Conservation (phyloP, 2,113 vertebrate species). For the Madoqua kirkii region DNA sequence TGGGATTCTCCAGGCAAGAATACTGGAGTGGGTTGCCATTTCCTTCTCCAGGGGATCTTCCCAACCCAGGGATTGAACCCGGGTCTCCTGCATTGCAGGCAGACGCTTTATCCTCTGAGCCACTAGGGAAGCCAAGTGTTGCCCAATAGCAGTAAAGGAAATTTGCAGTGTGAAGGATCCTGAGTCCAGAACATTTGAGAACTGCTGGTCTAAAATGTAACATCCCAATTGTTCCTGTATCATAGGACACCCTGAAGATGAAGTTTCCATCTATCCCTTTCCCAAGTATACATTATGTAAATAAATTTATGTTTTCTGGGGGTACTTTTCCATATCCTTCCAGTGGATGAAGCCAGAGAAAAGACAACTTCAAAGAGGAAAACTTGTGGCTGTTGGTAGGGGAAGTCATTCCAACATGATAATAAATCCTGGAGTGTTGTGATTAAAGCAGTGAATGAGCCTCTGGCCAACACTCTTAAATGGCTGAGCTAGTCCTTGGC, state of each 20-base stretch:
- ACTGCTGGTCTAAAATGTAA: background rate
- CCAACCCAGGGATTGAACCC: no score
- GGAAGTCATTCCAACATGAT: background rate
- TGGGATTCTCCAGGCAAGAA: no score
- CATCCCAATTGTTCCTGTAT: background rate
- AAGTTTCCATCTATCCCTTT: background rate
- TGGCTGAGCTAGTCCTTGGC: background rate
- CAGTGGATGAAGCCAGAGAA: background rate
- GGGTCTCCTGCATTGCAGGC: no score
- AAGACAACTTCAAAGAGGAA: background rate
- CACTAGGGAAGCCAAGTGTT: background rate
- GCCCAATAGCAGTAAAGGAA: background rate
- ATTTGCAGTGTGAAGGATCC: background rate
- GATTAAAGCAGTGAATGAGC: background rate
- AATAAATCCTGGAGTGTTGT: background rate
- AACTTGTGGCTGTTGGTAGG: background rate
- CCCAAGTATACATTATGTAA: background rate
- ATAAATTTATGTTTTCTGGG: background rate
- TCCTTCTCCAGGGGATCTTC: no score
- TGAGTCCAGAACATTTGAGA: conserved; percentile 15
- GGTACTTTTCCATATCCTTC: background rate
- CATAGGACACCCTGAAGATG: background rate
- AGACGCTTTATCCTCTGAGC: no score
- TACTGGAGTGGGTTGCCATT: no score
- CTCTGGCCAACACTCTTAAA: background rate